Conservation (phyloP, 2,888 invertebrate genomes). For the Trissoscelio sp. region DNA sequence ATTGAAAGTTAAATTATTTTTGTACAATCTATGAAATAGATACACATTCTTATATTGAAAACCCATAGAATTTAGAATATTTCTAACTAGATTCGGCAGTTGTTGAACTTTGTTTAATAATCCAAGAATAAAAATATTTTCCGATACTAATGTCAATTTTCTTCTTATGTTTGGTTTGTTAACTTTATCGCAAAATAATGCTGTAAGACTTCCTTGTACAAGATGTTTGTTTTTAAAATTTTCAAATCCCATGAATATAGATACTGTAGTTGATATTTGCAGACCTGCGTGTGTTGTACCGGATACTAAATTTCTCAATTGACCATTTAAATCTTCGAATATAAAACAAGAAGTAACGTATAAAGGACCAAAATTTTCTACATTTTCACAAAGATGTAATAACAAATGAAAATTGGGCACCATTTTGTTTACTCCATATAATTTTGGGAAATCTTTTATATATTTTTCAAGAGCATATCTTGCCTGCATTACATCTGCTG, state of each 20-base stretch:
- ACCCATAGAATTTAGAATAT: background rate
- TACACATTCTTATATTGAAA: background rate
- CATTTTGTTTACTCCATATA: background rate
- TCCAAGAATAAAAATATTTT: background rate
- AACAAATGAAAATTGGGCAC: slow-evolving; percentile 2
- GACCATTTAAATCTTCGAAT: slow-evolving; percentile 12
- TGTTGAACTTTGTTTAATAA: background rate
- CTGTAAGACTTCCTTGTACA: background rate
- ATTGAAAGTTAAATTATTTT: background rate
- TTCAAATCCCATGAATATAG: background rate
- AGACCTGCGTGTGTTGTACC: background rate
- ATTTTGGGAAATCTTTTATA: background rate
- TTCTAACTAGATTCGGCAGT: background rate
- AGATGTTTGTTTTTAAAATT: background rate
- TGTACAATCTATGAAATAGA: background rate
- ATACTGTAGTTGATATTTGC: background rate
- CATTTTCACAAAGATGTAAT: background rate
- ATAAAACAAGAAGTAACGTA: background rate
- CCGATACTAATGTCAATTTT: background rate
- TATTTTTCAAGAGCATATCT: background rate
- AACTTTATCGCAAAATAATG: background rate
- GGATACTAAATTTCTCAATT: background rate
- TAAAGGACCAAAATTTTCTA: slow-evolving; percentile 7
- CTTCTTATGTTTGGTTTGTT: background rate
- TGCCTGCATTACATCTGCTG: background rate